Evolutionary conservation across 2,797 vertebrate species (phyloP).

Genomic region (Vultur gryphus): DNA sequence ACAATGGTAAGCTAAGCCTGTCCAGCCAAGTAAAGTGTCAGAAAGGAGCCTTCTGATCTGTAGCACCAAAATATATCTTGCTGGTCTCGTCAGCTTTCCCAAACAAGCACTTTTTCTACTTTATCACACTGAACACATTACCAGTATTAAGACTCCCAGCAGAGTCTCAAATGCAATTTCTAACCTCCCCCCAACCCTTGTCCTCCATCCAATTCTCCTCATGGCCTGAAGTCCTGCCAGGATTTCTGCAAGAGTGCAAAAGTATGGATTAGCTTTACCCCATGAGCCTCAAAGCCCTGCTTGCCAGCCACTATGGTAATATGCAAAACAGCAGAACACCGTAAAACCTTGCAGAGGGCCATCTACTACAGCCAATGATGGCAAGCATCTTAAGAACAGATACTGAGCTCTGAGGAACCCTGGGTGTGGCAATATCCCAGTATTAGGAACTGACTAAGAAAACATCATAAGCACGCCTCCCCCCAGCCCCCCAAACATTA

Average conservation of each 20-base stretch:
- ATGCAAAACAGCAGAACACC: not conserved
- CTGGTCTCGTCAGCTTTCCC: constrained; percentile 16
- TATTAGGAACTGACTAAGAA: not conserved
- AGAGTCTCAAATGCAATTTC: not conserved
- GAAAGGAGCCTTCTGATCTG: not conserved
- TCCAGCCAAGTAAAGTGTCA: not conserved
- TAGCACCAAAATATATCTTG: not conserved
- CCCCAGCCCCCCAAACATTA: not conserved
- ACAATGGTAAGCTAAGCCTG: not conserved
- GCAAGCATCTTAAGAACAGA: not conserved
- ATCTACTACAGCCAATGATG: not conserved
- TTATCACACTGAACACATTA: constrained; percentile 11
- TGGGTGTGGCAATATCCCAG: not conserved
- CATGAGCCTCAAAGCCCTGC: not conserved
- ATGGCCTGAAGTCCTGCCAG: not conserved
- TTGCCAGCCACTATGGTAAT: not conserved
- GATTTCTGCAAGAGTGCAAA: constrained; percentile 25
- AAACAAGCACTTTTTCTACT: not conserved
- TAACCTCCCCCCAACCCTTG: not conserved
- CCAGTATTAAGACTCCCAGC: not conserved
- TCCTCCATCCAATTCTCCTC: not conserved
- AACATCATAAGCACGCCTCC: not conserved
- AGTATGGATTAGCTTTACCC: not conserved
- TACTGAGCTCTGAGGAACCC: not conserved
- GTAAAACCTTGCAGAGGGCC: not conserved